phyloP scores from a whole-genome alignment of 2,113 vertebrate species.

The Rhipidura dahli region DNA sequence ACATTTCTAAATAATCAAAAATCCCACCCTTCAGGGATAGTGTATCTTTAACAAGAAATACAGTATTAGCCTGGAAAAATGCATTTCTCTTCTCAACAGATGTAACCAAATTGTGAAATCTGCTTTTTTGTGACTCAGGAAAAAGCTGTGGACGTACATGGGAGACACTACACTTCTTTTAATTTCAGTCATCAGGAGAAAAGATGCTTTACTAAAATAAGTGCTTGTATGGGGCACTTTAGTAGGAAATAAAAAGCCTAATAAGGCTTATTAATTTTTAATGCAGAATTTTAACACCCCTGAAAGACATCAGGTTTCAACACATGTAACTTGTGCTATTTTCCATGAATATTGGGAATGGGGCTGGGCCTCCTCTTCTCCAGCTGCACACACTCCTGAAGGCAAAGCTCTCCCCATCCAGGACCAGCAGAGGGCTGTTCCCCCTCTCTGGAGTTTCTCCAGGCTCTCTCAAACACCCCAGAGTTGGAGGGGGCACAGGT shows the following conservation, averaged over 20 bases:
- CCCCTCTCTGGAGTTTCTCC: too few species aligned
- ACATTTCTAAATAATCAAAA: background rate
- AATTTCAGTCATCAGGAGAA: background rate
- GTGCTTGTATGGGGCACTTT: background rate
- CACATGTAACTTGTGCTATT: background rate
- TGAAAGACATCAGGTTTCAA: background rate
- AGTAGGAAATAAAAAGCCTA: background rate
- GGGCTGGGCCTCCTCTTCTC: background rate
- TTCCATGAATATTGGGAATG: background rate
- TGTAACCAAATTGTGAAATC: background rate
- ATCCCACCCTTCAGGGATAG: background rate
- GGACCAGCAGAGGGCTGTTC: background rate
- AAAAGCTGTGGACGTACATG: background rate
- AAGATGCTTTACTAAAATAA: background rate
- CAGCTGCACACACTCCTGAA: background rate
- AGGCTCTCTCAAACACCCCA: background rate
- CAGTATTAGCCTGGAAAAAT: background rate
- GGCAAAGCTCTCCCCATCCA: background rate
- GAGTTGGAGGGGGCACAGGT: background rate
- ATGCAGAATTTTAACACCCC: background rate
- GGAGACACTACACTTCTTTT: background rate
- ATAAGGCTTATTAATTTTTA: background rate
- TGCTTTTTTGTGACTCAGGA: background rate
- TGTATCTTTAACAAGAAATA: background rate
- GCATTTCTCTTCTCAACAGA: background rate